Percentiles rank a stretch among this genome's conserved stretches.
Conservation (phyloP, 2,888 invertebrate species). For the Pemphredon lugubris region DNA sequence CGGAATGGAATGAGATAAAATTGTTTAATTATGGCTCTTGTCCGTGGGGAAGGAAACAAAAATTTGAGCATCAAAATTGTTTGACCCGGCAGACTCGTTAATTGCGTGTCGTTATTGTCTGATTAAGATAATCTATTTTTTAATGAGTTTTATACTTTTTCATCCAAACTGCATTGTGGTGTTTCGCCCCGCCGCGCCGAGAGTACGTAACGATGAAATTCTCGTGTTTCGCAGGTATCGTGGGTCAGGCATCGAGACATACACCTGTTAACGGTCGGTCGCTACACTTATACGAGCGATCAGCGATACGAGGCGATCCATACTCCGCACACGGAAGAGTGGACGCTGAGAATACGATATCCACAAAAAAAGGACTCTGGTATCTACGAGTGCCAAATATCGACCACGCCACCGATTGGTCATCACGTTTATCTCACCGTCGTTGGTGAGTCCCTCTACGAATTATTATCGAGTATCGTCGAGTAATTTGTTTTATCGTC, state of each 20-base stretch:
- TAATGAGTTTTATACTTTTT: too few species aligned
- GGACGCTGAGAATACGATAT: slow-evolving; percentile 90
- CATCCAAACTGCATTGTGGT: too few species aligned
- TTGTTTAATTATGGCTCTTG: too few species aligned
- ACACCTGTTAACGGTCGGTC: slow-evolving; percentile 88
- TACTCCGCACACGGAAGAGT: slow-evolving; percentile 92
- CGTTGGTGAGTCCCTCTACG: slow-evolving; percentile 90
- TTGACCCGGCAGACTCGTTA: too few species aligned
- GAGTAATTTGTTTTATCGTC: too few species aligned
- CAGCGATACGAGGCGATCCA: slow-evolving; percentile 93
- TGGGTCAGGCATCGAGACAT: slow-evolving; percentile 90
- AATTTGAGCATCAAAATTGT: too few species aligned
- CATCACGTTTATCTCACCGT: slow-evolving; percentile 91
- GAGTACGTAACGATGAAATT: neutral
- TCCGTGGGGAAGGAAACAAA: too few species aligned
- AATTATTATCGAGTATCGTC: too few species aligned
- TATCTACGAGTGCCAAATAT: slow-evolving; percentile 95
- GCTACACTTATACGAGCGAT: slow-evolving; percentile 90
- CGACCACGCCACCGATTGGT: slow-evolving; percentile 93
- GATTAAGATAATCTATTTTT: too few species aligned
- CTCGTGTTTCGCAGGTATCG: slow-evolving; percentile 83
- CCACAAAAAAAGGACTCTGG: slow-evolving; percentile 89
- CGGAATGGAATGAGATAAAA: too few species aligned
- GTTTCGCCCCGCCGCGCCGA: too few species aligned
- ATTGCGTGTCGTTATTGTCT: too few species aligned